Percentiles rank a stretch among this genome's conserved stretches.
phyloP scores from a whole-genome alignment of 2,797 vertebrate genomes.

The Pterois miles region DNA sequence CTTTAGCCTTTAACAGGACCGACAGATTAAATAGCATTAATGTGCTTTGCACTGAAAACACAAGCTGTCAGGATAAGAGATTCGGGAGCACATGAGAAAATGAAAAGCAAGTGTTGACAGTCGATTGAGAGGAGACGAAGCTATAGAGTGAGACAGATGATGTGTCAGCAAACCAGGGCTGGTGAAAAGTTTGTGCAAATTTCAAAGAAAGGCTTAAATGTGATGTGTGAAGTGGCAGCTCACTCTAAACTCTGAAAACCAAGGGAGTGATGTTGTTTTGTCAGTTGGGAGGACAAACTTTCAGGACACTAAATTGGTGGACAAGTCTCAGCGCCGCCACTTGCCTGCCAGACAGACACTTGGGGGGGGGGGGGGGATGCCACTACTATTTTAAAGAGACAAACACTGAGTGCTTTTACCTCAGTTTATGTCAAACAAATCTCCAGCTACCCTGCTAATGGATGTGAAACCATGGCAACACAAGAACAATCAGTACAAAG shows the following conservation, averaged over 20 bases:
- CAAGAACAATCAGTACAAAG: slow-evolving; percentile 71
- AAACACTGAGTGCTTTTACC: slow-evolving; percentile 75
- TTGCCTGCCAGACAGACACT: slow-evolving; percentile 68
- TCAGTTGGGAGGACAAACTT: slow-evolving; percentile 44
- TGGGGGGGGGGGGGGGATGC: slow-evolving; percentile 37
- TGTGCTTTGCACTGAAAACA: slow-evolving; percentile 22
- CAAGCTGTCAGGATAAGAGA: slow-evolving; percentile 29
- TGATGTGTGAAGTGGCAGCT: slow-evolving; percentile 36
- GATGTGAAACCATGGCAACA: slow-evolving; percentile 79
- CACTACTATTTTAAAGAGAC: slow-evolving; percentile 71
- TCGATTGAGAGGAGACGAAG: not conserved
- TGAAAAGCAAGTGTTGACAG: slow-evolving; percentile 21
- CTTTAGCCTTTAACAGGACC: not conserved
- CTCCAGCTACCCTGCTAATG: slow-evolving; percentile 76
- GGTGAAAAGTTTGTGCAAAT: slow-evolving; percentile 43
- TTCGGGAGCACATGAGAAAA: slow-evolving; percentile 48
- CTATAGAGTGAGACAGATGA: slow-evolving; percentile 18
- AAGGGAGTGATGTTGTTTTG: slow-evolving; percentile 14
- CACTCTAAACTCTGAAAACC: slow-evolving; percentile 24
- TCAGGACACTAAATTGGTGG: slow-evolving; percentile 65
- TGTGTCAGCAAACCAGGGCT: not conserved
- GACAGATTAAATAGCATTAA: slow-evolving; percentile 20
- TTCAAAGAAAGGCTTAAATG: slow-evolving; percentile 50
- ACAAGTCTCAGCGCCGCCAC: slow-evolving; percentile 60
- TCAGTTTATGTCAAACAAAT: slow-evolving; percentile 80